Conservation (phyloP, 2,888 invertebrate genomes). For the Asteroscopus sphinx region DNA sequence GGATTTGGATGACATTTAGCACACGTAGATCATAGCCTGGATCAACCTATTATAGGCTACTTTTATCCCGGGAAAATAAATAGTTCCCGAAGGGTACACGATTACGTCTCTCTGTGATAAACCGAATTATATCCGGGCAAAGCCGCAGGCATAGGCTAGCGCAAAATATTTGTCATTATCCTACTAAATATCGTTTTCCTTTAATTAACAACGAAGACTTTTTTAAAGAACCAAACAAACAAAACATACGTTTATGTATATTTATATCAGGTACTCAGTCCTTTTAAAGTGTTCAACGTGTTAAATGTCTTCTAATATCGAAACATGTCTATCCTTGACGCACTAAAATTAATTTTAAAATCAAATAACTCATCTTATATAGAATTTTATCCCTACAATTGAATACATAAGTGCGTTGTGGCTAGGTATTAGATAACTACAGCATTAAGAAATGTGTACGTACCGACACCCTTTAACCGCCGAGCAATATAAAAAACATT, state of each 20-base stretch:
- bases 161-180: no score
- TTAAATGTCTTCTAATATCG: background rate
- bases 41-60: no score
- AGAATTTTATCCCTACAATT: conserved; percentile 5
- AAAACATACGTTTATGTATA: background rate
- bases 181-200: background rate
- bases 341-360: conserved; percentile 1
- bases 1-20: no score
- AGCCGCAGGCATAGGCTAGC: no score
- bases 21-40: no score
- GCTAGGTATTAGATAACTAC: no score
- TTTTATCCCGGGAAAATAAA: no score
- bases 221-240: background rate
- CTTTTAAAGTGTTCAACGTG: background rate
- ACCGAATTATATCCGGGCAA: no score
- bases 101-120: no score
- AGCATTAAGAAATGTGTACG: background rate
- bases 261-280: background rate
- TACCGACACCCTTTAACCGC: background rate
- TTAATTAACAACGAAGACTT: background rate
- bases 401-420: background rate
- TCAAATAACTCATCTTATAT: background rate
- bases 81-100: no score
- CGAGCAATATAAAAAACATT: background rate
- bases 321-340: background rate